Evolutionary conservation across 2,888 invertebrate species (phyloP), one percentile per base, ranked within the genome.

Genomic region (Eudemis profundana): DNA sequence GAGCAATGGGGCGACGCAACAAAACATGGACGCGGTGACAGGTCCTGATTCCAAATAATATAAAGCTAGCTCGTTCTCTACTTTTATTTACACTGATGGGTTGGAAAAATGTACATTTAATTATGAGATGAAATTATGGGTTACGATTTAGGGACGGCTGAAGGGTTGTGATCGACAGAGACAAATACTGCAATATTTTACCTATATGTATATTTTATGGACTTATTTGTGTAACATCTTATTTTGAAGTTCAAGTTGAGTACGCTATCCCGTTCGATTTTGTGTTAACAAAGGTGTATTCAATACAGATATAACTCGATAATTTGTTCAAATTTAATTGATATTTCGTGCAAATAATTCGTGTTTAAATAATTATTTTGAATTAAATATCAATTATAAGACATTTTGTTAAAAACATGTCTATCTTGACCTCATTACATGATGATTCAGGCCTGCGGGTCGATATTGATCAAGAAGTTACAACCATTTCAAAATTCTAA

Each of bases 1-100:
- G 61, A 62, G 61, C 36, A 53, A 62, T 62, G 61, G 61, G 23
- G 27, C 46, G 46, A 54, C 46, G 40, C 21, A 54, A 62, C 62
- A 56, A 47, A 56, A 47, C 62, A 38, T 10, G 54, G 40, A 23
- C 15, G 15, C 56, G 33, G 17, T 36, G 64, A 59, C 44, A 59
- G 57, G 44, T 50, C 42, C 21, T 50, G 33, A 57, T 57, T 23
- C 56, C 36, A 57, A 63, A 57, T 63, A 63, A 44, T 63, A 54
- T 54, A 62, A 38, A 53, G 27, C 53, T 36, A 54, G 56, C 29
- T 17, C 27, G 42, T 42, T 54, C 10, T 56, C 56, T 56, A 56
- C 42, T 56, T 42, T 56, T 56, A 29, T 44, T 27, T 19, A n/a
- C 33, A 33, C 8, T 33, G 33, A 33, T 33, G 33, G 33, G 33